phyloP scores from a whole-genome alignment of 2,888 invertebrate genomes.

The Tetropium fuscum region DNA sequence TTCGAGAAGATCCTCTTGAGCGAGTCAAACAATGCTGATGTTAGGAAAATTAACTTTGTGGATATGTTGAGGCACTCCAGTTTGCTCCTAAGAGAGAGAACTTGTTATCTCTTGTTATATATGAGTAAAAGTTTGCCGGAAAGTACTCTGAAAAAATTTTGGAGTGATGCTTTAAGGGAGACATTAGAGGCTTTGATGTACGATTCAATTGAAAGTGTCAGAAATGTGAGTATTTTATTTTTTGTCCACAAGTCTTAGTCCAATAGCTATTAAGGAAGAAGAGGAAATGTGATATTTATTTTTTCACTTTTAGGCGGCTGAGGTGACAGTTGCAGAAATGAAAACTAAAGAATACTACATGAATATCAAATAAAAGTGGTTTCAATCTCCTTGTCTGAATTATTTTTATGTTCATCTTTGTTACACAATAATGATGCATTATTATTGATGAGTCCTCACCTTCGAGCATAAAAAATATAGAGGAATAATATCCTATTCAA shows the following conservation, averaged over 20 bases:
- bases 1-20: slow-evolving; percentile 79
- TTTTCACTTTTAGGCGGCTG: slow-evolving; percentile 52
- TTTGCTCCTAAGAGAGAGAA: slow-evolving; percentile 71
- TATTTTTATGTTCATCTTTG: no score
- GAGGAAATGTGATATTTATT: not conserved
- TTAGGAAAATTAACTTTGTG: slow-evolving; percentile 67
- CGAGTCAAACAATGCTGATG: slow-evolving; percentile 47
- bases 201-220: slow-evolving; percentile 74
- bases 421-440: no score
- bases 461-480: no score
- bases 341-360: slow-evolving; percentile 53
- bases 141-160: slow-evolving; percentile 73
- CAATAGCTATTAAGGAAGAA: not conserved
- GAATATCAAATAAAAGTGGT: not conserved
- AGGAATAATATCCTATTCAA: no score
- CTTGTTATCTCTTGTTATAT: slow-evolving; percentile 78
- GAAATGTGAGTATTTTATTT: slow-evolving; percentile 66
- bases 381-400: not conserved
- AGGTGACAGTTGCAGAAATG: slow-evolving; percentile 51
- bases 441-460: no score
- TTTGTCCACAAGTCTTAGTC: not conserved
- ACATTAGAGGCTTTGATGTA: slow-evolving; percentile 72
- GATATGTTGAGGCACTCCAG: slow-evolving; percentile 71
- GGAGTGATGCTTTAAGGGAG: slow-evolving; percentile 73
- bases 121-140: slow-evolving; percentile 75